Conservation (phyloP, 2,113 vertebrate species). For the Oostethus manadensis region DNA sequence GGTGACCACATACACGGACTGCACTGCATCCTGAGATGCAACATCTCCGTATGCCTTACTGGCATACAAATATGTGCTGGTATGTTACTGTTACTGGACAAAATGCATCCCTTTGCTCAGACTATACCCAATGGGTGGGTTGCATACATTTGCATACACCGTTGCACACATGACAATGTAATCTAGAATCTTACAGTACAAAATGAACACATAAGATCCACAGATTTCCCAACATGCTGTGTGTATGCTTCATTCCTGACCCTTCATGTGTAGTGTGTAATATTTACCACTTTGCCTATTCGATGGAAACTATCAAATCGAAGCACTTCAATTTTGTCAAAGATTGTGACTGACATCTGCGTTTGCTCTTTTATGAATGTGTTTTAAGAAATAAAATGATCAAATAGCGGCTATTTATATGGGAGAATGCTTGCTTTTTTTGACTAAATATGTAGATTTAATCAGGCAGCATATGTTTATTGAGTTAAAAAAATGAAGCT, state of each 20-base stretch:
- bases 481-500: no score
- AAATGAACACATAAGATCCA: no score
- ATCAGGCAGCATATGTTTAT: no score
- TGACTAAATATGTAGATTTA: no score
- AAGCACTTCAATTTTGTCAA: conserved; percentile 53
- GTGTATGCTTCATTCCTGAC: conserved; percentile 30
- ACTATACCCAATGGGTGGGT: no score
- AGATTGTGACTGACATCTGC: neutral
- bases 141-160: no score
- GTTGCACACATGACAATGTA: no score
- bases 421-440: no score
- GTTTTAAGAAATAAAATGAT: conserved; percentile 19
- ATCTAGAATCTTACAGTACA: no score
- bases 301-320: conserved; percentile 26
- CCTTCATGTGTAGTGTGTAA: conserved; percentile 35
- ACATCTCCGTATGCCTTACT: conserved; percentile 15
- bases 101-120: no score
- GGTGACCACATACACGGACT: conserved; percentile 97
- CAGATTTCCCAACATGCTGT: conserved; percentile 5
- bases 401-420: neutral
- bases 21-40: conserved; percentile 70
- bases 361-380: conserved; percentile 4
- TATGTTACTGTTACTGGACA: neutral
- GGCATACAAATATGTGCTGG: conserved; percentile 4
- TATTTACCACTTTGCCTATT: conserved; percentile 28